Evolutionary conservation across 1,140 invertebrate species (phyloP), one percentile per base, ranked within the genome.

Genomic region (Hypsibius dujardini): DNA sequence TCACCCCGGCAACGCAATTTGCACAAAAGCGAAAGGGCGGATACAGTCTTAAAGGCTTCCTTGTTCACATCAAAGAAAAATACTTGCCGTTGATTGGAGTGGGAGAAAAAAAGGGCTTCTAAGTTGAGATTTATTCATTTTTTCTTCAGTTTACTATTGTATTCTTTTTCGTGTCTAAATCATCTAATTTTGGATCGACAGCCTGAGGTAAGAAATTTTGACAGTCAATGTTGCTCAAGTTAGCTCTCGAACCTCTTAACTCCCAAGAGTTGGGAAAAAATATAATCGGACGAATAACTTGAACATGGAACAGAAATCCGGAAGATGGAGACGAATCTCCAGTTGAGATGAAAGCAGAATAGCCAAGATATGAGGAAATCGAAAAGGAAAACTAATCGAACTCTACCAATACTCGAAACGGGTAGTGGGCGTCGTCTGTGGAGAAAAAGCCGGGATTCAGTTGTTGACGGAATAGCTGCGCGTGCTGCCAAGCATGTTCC

Each of bases 401-500:
- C 12, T 67, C 62, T 12, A 67, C 62, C 3, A 42, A 67, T 12
- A 67, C 12, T 12, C 62, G 62, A 42, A 67, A 67, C 12, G 62
- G 62, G 42, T 67, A 67, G 62, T 67, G 62, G 42, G 62, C 62
- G 62, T 67, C 62, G 42, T 67, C 62, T 3, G 62, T 67, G 12
- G 62, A 67, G 62, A 67, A 67, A 42, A 67, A 67, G 12, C 62
- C 62, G 3, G 62, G 62, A 7, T 67, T 67, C 12, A 67, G 62
- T 7, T 67, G 3, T 42, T 67, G 62, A 62, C 92, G 82, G 79
- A 93, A 92, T 1, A 95, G 80, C 78, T 96, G 92, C 3, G 91
- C 85, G 77, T 95, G 91, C 78, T 96, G 92, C 90, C 90, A 95
- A 2, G 87, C 85, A 40, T 79, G 74, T 45, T 85, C 80, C 1